These are phyloP conservation scores for Leistus spinibarbis DNA, from an alignment of 2,888 invertebrate species.

Conservation along the genomic window DNA sequence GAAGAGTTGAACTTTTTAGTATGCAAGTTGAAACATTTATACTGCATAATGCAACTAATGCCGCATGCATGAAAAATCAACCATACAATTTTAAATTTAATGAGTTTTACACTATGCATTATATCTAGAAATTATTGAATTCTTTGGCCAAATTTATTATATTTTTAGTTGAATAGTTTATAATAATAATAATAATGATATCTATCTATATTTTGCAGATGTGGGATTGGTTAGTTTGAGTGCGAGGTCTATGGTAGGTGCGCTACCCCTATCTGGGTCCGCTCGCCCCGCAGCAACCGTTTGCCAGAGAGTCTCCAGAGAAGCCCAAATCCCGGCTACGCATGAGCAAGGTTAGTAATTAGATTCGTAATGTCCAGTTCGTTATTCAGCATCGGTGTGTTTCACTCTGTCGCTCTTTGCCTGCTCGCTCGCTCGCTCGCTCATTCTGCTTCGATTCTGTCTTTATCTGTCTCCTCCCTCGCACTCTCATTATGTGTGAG, in stretches of 20 bases:
- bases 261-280: conserved; percentile 28
- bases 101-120: no score
- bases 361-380: conserved; percentile 62
- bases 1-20: no score
- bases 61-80: not conserved
- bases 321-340: conserved; percentile 51
- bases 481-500: conserved; percentile 26
- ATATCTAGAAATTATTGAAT: no score
- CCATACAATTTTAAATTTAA: no score
- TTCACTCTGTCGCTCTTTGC: conserved; percentile 39
- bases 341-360: conserved; percentile 62
- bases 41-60: not conserved
- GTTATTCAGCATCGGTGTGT: conserved; percentile 52
- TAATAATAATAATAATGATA: no score
- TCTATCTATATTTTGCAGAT: not conserved
- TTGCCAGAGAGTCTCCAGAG: conserved; percentile 34
- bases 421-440: conserved; percentile 30
- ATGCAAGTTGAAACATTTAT: not conserved
- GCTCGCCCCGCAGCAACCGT: conserved; percentile 13
- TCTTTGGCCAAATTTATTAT: not conserved
- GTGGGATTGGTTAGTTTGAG: not conserved
- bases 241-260: conserved; percentile 27
- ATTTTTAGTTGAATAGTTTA: no score
- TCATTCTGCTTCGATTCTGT: conserved; percentile 15
- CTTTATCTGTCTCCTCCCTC: conserved; percentile 35